Evolutionary conservation across 2,113 vertebrate genomes (phyloP).

Genomic region (Pavo muticus): DNA sequence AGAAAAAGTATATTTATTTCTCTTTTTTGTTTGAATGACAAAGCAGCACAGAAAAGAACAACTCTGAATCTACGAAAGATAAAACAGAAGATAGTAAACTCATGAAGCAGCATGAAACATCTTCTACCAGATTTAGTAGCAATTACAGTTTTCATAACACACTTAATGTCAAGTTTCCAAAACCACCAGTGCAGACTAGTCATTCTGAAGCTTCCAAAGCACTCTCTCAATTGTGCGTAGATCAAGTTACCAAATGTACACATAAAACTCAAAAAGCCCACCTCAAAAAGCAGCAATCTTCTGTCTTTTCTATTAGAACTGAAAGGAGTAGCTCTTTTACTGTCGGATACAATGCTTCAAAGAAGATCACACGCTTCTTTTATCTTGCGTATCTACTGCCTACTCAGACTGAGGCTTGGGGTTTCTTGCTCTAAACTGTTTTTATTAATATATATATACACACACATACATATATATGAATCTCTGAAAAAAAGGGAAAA

Average conservation of each 20-base stretch:
- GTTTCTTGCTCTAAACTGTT: not conserved
- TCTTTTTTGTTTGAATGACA: not conserved
- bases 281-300: not conserved
- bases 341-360: not conserved
- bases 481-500: not conserved
- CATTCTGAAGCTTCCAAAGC: not conserved
- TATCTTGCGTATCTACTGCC: not conserved
- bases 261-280: not conserved
- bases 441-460: not conserved
- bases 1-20: slow-evolving; percentile 64
- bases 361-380: not conserved
- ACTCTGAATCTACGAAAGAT: not conserved
- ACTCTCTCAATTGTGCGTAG: not conserved
- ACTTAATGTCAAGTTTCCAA: not conserved
- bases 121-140: not conserved
- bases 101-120: not conserved
- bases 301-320: not conserved
- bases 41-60: not conserved
- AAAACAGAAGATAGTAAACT: not conserved
- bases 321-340: not conserved
- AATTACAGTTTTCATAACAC: not conserved
- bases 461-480: not conserved
- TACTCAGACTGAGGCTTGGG: not conserved
- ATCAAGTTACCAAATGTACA: not conserved
- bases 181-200: not conserved